These are phyloP conservation scores for Anguilla anguilla DNA, from an alignment of 2,797 vertebrate species.

Conservation along the genomic window DNA sequence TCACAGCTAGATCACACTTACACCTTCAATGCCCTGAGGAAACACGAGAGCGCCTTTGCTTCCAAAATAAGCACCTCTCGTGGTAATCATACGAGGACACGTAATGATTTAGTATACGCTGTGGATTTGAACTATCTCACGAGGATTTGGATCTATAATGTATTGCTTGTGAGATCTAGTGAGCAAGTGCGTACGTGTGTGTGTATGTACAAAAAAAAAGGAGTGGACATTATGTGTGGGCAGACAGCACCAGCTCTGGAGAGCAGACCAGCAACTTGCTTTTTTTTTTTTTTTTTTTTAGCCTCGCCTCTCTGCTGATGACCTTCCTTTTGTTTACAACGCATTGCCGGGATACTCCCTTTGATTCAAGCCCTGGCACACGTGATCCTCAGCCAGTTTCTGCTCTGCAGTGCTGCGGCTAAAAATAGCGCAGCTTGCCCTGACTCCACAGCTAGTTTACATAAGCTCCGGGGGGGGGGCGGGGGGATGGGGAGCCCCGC, in stretches of 20 bases:
- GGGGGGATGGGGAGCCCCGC: conserved; percentile 57
- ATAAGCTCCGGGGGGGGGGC: conserved; percentile 65
- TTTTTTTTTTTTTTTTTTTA: neutral
- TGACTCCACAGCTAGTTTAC: conserved; percentile 73
- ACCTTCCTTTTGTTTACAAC: conserved; percentile 72
- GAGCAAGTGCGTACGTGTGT: conserved; percentile 19
- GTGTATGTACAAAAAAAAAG: conserved; percentile 24
- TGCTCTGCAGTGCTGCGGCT: conserved; percentile 68
- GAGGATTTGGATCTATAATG: no score
- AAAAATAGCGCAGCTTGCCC: conserved; percentile 77
- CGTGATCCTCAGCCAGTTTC: conserved; percentile 65
- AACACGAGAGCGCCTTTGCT: neutral
- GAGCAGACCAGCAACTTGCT: conserved; percentile 36
- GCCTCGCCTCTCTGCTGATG: conserved; percentile 54
- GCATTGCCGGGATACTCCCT: conserved; percentile 71
- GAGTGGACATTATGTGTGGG: conserved; percentile 45
- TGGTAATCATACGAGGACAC: neutral
- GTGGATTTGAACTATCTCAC: neutral
- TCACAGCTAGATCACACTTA: neutral
- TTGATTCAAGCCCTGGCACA: conserved; percentile 65
- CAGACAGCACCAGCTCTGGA: conserved; percentile 37
- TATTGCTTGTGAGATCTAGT: neutral
- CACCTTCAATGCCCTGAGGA: neutral
- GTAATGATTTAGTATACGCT: neutral
- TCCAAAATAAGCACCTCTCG: neutral